These are phyloP conservation scores for Drosophila eohydei DNA, from an alignment of 2,888 invertebrate genomes.

Conservation along the genomic window DNA sequence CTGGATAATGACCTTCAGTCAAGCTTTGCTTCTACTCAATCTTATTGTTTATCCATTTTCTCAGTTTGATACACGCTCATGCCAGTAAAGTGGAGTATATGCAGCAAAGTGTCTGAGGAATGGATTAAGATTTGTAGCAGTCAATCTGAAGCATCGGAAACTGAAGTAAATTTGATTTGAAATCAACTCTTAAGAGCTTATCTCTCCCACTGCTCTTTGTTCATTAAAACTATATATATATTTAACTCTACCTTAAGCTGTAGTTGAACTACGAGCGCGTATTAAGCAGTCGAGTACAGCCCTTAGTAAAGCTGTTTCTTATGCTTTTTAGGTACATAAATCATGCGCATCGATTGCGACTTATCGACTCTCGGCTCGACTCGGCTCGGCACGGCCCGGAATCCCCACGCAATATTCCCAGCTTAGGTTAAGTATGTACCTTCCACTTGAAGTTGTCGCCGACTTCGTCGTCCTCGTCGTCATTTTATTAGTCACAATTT, in stretches of 20 bases:
- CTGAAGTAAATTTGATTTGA: not conserved
- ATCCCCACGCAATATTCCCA: slow-evolving; percentile 52
- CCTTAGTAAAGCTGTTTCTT: not conserved
- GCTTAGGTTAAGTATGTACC: slow-evolving; percentile 22
- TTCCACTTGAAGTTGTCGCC: slow-evolving; percentile 38
- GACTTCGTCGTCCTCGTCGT: slow-evolving; percentile 29
- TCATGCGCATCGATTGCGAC: slow-evolving; percentile 63
- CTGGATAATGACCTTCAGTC: slow-evolving; percentile 53
- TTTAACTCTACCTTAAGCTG: no score
- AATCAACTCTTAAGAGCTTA: not conserved
- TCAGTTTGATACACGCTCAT: not conserved
- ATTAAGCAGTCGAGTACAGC: not conserved
- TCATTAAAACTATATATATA: no score
- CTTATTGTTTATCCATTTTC: slow-evolving; percentile 23
- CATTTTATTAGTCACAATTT: slow-evolving; percentile 66
- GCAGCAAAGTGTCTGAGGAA: not conserved
- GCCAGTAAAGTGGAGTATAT: not conserved
- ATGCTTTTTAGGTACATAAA: slow-evolving; percentile 44
- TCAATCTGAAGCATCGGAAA: not conserved
- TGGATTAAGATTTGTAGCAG: no score
- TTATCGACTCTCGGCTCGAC: slow-evolving; percentile 48
- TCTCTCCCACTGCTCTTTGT: not conserved
- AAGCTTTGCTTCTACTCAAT: slow-evolving; percentile 1
- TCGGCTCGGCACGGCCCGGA: slow-evolving; percentile 26
- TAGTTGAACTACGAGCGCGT: not conserved